Evolutionary conservation across 2,113 vertebrate species (phyloP).

Genomic region (Okapia johnstoni): DNA sequence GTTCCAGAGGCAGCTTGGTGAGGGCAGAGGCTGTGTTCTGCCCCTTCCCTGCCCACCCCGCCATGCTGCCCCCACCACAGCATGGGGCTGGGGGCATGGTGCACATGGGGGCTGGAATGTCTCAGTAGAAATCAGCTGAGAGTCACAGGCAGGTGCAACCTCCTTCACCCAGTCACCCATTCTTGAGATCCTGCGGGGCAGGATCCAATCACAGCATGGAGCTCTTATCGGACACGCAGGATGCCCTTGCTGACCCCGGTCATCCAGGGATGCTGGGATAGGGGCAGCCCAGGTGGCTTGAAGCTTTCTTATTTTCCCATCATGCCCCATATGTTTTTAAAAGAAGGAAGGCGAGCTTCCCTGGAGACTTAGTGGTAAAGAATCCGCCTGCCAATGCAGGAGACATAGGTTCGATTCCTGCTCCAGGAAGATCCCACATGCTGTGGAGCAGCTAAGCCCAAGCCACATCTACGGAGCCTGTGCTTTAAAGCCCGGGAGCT

Average conservation of each 20-base stretch:
- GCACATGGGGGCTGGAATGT: fast-evolving
- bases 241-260: fast-evolving
- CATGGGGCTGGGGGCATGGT: neutral
- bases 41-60: neutral
- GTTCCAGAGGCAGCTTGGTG: neutral
- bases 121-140: neutral
- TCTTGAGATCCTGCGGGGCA: fast-evolving
- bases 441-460: neutral
- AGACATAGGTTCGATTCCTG: neutral
- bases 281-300: neutral
- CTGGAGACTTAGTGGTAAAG: neutral
- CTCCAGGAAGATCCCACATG: neutral
- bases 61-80: fast-evolving
- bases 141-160: neutral
- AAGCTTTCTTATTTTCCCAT: neutral
- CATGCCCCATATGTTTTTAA: neutral
- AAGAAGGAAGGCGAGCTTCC: neutral
- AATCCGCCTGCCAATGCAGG: neutral
- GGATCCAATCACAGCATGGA: neutral
- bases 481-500: neutral
- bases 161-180: neutral
- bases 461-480: neutral
- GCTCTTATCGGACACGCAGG: neutral
- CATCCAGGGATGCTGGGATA: fast-evolving
- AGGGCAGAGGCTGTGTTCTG: neutral